Conservation (phyloP, 2,797 vertebrate species). For the Novumbra hubbsi region DNA sequence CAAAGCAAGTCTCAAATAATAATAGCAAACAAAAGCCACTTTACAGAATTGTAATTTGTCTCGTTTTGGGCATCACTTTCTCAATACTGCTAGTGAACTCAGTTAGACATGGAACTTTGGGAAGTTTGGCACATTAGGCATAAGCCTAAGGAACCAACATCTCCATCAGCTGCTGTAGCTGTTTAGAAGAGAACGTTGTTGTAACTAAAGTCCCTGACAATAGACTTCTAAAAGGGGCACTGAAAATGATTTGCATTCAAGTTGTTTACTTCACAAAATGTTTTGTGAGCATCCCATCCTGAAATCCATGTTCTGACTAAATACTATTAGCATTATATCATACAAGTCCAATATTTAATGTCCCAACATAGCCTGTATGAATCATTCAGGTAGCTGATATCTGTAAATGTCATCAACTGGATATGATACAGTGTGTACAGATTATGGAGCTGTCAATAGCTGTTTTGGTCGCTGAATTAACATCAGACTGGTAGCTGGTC, state of each 20-base stretch:
- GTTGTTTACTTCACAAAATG: background rate
- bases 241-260: background rate
- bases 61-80: constrained; percentile 48
- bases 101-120: constrained; percentile 36
- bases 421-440: background rate
- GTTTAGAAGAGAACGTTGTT: constrained; percentile 41
- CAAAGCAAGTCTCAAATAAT: constrained; percentile 59
- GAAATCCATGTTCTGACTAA: no score
- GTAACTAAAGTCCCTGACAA: constrained; percentile 28
- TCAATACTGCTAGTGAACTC: constrained; percentile 38
- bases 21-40: constrained; percentile 70
- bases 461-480: background rate
- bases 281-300: background rate
- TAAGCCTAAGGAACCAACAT: constrained; percentile 31
- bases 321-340: no score
- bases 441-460: background rate
- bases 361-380: background rate
- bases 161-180: constrained; percentile 27
- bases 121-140: background rate
- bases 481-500: background rate
- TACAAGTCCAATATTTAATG: no score
- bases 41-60: constrained; percentile 68
- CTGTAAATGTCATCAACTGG: background rate
- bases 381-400: background rate
- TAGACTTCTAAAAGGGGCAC: background rate